These are phyloP conservation scores for Mus minutoides DNA, from an alignment of 2,797 vertebrate species.

Conservation along the genomic window DNA sequence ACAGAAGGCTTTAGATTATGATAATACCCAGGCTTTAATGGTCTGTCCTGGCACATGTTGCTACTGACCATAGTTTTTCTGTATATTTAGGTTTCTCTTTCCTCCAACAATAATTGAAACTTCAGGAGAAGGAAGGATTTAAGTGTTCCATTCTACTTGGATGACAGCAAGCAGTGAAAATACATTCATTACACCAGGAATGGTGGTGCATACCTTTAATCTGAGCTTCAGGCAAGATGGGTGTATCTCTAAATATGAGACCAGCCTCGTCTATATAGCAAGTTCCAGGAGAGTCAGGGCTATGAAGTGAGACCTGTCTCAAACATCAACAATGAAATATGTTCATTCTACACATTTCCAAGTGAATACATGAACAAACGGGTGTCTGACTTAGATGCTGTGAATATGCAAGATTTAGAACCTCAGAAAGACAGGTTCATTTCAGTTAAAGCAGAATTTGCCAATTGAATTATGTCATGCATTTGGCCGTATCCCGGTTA, in stretches of 20 bases:
- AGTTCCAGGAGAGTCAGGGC: not conserved
- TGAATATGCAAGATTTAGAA: not conserved
- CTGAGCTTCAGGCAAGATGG: not conserved
- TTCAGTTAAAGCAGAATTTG: constrained; percentile 26
- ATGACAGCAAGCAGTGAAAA: not conserved
- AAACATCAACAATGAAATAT: not conserved
- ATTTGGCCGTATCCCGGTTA: not conserved
- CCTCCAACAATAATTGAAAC: not conserved
- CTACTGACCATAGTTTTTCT: not conserved
- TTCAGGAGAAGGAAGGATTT: not conserved
- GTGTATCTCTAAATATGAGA: not conserved
- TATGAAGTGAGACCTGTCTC: not conserved
- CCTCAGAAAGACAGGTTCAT: not conserved
- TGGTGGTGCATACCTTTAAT: not conserved
- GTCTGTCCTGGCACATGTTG: not conserved
- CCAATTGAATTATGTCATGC: constrained; percentile 31
- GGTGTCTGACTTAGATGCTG: not conserved
- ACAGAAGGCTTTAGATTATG: not conserved
- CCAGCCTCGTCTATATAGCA: not conserved
- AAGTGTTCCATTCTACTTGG: not conserved
- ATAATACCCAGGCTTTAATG: not conserved
- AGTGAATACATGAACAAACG: constrained; percentile 19
- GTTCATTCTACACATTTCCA: not conserved
- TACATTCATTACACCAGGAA: not conserved
- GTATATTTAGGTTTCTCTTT: not conserved